Percentiles rank a stretch among this genome's conserved stretches.
phyloP scores from a whole-genome alignment of 2,797 vertebrate genomes.

The Meriones psammophilus region DNA sequence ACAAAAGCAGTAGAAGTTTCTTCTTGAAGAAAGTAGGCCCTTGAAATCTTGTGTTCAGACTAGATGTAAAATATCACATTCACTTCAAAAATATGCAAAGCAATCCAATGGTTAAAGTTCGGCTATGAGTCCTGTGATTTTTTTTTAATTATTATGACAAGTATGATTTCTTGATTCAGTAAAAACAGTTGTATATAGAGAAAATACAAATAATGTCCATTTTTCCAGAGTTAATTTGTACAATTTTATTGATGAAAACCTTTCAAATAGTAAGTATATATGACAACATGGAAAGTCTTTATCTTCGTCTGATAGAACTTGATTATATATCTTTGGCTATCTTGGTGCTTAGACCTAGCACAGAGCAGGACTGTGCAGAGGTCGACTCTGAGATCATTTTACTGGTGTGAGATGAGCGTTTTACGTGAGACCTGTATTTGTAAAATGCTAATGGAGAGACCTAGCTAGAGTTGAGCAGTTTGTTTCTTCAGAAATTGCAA shows the following conservation, averaged over 20 bases:
- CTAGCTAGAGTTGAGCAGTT: neutral
- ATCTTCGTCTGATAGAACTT: neutral
- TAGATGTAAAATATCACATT: conserved; percentile 28
- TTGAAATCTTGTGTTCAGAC: conserved; percentile 3
- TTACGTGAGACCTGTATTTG: neutral
- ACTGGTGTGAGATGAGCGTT: neutral
- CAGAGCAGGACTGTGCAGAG: neutral
- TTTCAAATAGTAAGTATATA: neutral
- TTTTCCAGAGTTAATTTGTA: neutral
- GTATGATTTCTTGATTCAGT: neutral
- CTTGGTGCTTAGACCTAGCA: neutral
- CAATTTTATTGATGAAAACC: conserved; percentile 21
- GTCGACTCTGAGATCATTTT: neutral
- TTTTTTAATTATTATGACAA: neutral
- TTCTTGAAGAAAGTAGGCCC: conserved; percentile 13
- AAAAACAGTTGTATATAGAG: neutral
- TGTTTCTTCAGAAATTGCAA: neutral
- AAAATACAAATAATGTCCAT: neutral
- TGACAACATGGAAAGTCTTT: neutral
- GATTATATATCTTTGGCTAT: neutral
- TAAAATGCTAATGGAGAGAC: neutral
- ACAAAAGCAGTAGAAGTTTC: conserved; percentile 22
- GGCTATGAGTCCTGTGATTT: neutral
- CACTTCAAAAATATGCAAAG: conserved; percentile 9
- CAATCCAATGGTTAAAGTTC: neutral